These are phyloP conservation scores for Megaustenia siamemsis DNA, from an alignment of 2,888 invertebrate genomes.

Conservation along the genomic window DNA sequence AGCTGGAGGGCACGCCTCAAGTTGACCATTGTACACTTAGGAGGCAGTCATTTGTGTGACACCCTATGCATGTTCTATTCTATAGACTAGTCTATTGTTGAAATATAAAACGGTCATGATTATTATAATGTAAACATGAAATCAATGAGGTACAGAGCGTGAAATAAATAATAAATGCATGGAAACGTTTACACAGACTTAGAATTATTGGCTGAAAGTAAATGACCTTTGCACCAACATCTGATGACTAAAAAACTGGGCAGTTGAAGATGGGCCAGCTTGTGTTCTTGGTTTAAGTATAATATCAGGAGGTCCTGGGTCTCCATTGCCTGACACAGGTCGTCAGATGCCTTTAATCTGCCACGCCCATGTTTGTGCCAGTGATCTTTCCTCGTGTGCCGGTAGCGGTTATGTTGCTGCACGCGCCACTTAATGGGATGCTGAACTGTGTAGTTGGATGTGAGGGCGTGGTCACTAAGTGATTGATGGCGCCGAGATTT, in stretches of 20 bases:
- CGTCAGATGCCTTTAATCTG: neutral
- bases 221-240: conserved; percentile 15
- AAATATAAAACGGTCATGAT: neutral
- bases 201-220: neutral
- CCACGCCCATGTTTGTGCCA: neutral
- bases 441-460: neutral
- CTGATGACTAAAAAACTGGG: conserved; percentile 30
- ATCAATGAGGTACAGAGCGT: neutral
- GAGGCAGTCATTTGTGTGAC: no score
- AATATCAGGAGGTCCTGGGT: conserved; percentile 24
- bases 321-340: neutral
- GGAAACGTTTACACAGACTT: neutral
- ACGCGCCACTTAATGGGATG: neutral
- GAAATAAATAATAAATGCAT: conserved; percentile 4
- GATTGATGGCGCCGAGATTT: neutral
- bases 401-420: neutral
- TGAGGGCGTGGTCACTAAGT: no score
- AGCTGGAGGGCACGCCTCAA: no score
- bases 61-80: neutral
- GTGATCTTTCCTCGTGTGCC: neutral
- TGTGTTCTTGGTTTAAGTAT: conserved; percentile 28
- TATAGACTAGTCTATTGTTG: neutral
- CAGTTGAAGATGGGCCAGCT: neutral
- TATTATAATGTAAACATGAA: neutral
- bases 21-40: no score